Base-by-base conservation (phyloP, 2,888 invertebrate species). In the Latrodectus hesperus region DNA sequence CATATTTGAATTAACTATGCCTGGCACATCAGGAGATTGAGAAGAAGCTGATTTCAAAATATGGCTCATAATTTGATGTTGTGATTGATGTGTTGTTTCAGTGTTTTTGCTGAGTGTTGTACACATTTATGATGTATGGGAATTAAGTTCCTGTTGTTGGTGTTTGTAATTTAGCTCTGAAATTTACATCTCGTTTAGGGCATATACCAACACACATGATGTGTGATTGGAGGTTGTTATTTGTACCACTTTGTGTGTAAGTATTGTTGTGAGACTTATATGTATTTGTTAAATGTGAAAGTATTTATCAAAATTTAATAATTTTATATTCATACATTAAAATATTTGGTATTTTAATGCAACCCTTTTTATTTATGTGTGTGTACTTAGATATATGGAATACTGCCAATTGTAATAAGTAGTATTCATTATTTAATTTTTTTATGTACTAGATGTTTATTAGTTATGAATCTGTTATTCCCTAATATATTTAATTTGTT, bases 1-100 rank as follows among this genome's bases (percentile, higher is more conserved):
- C 92, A 93, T 95, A 88, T 96, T 95, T 91, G 94, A 95, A 90
- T 94, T 95, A 90, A 93, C 94, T 51, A 91, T 92, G 52, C 92
- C 92, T 14, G 91, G 91, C 78, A 38, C 38, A 38, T 38, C 38
- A 60, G 60, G 60, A 60, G 60, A 60, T 60, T 60, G 60, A 60
- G 64, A 52, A 38, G 52, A 70, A 71, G 38, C 9, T 17, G 16
- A 80, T 79, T 67, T 76, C 60, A 60, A 12, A 51, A 67, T 49
- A 74, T 86, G 86, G 55, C 67, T 74, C 67, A 9, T 65, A 55
- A 64, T 52, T 81, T 65, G 51, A 64, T 70, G 77, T 73, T 79
- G 68, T 85, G 84, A 78, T 86, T 86, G 85, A 80, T 86, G 86
- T 86, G 51, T 72, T 81, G 65, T 86, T 86, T 86, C 81, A 71